A percentile compares a stretch with the other conserved stretches of the same genome.
Conservation (phyloP, 2,797 vertebrate genomes). For the Gobio occitaniae region DNA sequence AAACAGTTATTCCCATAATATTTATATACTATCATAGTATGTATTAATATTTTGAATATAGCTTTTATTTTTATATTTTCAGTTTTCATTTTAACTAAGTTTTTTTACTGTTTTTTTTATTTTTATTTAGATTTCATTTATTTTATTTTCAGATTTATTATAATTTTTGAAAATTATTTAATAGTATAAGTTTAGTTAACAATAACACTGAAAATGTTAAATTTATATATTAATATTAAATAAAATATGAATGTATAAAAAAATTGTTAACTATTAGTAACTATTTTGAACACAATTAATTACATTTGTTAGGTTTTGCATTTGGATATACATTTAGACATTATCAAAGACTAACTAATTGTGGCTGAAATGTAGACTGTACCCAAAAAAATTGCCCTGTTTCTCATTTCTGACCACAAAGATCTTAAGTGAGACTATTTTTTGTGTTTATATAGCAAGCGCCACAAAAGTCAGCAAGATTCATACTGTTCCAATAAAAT, state of each 20-base stretch:
- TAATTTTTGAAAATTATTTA: not conserved
- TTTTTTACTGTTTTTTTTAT: no score
- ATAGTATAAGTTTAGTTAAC: not conserved
- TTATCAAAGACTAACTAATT: not conserved
- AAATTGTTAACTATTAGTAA: not conserved
- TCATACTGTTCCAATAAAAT: not conserved
- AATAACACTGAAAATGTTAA: not conserved
- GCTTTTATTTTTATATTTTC: not conserved
- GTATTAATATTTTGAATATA: not conserved
- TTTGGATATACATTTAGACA: not conserved
- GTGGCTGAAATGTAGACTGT: not conserved
- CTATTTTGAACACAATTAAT: no score
- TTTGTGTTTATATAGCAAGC: not conserved
- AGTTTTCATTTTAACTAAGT: not conserved
- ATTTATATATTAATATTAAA: no score
- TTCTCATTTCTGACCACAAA: not conserved
- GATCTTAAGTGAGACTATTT: not conserved
- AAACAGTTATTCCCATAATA: not conserved
- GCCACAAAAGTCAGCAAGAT: not conserved
- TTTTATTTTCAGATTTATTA: slow-evolving; percentile 1
- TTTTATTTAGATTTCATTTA: not conserved
- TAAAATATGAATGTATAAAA: not conserved
- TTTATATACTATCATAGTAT: not conserved
- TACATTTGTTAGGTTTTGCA: not conserved
- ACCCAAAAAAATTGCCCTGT: not conserved